Evolutionary conservation across 2,888 invertebrate species (phyloP).

Genomic region (Synanthedon formicaeformis): DNA sequence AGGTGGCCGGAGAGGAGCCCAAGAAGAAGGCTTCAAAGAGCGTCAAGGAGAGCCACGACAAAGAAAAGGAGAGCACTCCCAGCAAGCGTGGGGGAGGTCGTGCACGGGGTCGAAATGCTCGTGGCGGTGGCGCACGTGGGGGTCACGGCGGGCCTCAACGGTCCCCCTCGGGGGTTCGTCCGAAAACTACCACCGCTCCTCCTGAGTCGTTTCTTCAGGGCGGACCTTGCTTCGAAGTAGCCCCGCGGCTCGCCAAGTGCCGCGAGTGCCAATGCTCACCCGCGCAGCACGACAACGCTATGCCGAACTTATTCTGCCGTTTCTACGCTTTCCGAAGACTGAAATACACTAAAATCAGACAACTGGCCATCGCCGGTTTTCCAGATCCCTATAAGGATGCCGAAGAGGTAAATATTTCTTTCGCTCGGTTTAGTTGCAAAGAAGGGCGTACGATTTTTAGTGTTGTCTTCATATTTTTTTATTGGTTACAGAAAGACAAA

Average conservation of each 20-base stretch:
- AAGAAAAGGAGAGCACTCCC: constrained; percentile 62
- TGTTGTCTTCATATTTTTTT: neutral
- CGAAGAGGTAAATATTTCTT: constrained; percentile 69
- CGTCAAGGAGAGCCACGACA: constrained; percentile 78
- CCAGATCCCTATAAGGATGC: constrained; percentile 92
- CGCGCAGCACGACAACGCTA: constrained; percentile 83
- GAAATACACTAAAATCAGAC: constrained; percentile 88
- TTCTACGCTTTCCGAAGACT: constrained; percentile 95
- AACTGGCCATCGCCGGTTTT: constrained; percentile 92
- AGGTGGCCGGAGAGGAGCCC: constrained; percentile 65
- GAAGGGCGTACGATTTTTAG: neutral
- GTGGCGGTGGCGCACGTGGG: constrained; percentile 44
- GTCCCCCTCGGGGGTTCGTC: constrained; percentile 74
- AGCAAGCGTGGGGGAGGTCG: constrained; percentile 38
- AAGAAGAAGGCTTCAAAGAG: constrained; percentile 76
- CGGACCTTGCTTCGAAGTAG: constrained; percentile 88
- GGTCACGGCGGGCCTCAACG: constrained; percentile 61
- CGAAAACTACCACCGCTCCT: constrained; percentile 70
- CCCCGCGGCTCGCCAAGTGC: constrained; percentile 90
- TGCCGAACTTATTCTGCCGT: constrained; percentile 92
- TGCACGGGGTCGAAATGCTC: constrained; percentile 28
- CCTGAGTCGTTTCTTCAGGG: constrained; percentile 90
- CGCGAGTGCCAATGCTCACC: constrained; percentile 93
- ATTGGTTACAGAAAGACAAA: constrained; percentile 77
- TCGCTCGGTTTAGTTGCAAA: neutral